These are phyloP conservation scores for Eulemur rubriventer DNA, from an alignment of 2,797 vertebrate species.

Conservation along the genomic window DNA sequence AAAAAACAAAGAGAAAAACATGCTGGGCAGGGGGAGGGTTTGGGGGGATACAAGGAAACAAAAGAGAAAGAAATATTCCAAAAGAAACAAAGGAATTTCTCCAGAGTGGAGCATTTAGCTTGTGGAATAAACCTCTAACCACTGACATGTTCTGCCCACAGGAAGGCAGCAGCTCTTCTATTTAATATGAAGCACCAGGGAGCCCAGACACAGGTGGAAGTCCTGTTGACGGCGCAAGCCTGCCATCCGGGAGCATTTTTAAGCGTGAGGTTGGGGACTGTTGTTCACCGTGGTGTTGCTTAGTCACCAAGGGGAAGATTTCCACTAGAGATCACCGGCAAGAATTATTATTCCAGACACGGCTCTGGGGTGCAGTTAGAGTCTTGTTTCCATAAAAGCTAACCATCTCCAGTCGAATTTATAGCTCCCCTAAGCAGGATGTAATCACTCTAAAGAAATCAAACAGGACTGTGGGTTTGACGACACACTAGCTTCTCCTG, in stretches of 20 bases:
- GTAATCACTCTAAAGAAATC: constrained; percentile 49
- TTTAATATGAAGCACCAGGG: not conserved
- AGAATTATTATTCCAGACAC: constrained; percentile 46
- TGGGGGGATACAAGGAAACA: not conserved
- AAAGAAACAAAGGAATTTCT: not conserved
- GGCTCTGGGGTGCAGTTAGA: constrained; percentile 36
- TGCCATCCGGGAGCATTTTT: not conserved
- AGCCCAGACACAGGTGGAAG: not conserved
- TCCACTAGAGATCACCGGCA: not conserved
- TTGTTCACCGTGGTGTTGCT: not conserved
- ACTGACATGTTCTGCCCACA: not conserved
- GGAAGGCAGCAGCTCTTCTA: not conserved
- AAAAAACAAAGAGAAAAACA: constrained; percentile 10
- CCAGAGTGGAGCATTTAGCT: not conserved
- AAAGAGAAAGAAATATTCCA: not conserved
- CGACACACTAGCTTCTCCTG: not conserved
- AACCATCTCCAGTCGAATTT: not conserved
- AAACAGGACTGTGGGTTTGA: not conserved
- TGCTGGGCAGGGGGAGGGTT: too few species aligned
- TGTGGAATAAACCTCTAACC: not conserved
- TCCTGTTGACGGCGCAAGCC: not conserved
- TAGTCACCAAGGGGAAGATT: not conserved
- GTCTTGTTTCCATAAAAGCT: constrained; percentile 52
- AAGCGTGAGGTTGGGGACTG: not conserved
- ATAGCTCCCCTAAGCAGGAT: constrained; percentile 36